Percentiles rank a stretch among this genome's conserved stretches.
Evolutionary conservation across 2,113 vertebrate genomes (phyloP).

Genomic region (Plestiodon gilberti): DNA sequence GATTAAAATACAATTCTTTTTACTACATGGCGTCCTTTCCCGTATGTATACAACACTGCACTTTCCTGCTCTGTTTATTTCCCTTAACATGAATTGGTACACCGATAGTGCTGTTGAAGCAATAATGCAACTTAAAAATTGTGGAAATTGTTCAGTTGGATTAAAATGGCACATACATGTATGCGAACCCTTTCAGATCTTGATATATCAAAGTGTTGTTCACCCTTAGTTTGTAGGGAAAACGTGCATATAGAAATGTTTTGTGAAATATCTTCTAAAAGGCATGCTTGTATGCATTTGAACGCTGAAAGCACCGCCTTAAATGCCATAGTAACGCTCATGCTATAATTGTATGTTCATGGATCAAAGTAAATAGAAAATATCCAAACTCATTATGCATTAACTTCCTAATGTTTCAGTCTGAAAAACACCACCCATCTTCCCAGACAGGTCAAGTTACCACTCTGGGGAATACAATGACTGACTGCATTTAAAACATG

Average conservation of each 20-base stretch:
- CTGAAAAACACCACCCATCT: conserved; percentile 67
- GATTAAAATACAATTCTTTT: too few relatives aligned
- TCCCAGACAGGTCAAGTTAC: conserved; percentile 72
- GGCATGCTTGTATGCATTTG: not conserved
- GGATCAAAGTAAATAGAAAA: conserved; percentile 62
- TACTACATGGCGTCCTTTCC: too few relatives aligned
- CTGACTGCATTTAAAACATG: conserved; percentile 26
- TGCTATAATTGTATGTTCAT: conserved; percentile 39
- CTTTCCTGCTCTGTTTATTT: not conserved
- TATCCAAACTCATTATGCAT: conserved; percentile 63
- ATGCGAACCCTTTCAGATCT: not conserved
- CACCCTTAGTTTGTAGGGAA: not conserved
- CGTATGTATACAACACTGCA: too few relatives aligned
- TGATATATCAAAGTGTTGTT: not conserved
- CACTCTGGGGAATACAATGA: conserved; percentile 54
- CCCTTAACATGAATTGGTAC: too few relatives aligned
- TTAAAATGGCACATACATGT: not conserved
- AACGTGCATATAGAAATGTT: not conserved
- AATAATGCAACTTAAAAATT: not conserved
- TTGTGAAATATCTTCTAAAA: not conserved
- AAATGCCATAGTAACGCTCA: conserved; percentile 60
- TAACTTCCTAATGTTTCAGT: conserved; percentile 69
- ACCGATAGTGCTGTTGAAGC: not conserved
- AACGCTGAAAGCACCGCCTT: not conserved
- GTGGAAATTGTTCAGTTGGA: not conserved